A percentile compares a stretch with the other conserved stretches of the same genome.
phyloP scores from a whole-genome alignment of 2,113 vertebrate genomes.

The Malurus melanocephalus region DNA sequence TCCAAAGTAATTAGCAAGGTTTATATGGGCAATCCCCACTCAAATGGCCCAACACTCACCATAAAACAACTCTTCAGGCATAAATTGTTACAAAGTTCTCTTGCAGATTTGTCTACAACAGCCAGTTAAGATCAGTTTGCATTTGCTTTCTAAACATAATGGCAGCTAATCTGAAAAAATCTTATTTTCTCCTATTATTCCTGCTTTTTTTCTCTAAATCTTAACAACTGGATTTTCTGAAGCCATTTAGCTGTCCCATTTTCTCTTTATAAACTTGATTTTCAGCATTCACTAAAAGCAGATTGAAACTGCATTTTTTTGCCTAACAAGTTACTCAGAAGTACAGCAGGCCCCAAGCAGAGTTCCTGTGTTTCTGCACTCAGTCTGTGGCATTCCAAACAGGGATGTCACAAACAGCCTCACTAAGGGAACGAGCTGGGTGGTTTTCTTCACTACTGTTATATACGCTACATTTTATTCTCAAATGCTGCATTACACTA shows the following conservation, averaged over 20 bases:
- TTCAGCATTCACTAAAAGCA: not conserved
- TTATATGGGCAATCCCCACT: not conserved
- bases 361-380: not conserved
- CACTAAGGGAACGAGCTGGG: not conserved
- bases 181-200: not conserved
- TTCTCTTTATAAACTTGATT: constrained; percentile 11
- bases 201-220: not conserved
- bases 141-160: not conserved
- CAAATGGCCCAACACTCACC: not conserved
- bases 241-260: not conserved
- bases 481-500: not conserved
- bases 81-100: not conserved
- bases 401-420: not conserved
- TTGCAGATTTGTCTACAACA: not conserved
- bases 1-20: constrained; percentile 6
- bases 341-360: not conserved
- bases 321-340: not conserved
- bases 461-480: not conserved
- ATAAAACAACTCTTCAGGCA: not conserved
- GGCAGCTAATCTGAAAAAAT: not conserved
- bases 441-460: not conserved
- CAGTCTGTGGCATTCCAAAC: not conserved
- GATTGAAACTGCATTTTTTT: not conserved
- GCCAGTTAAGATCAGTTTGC: not conserved
- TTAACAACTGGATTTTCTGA: not conserved